A percentile compares a stretch with the other conserved stretches of the same genome.
Evolutionary conservation across 2,113 vertebrate genomes (phyloP).

Genomic region (Pseudopipra pipra): DNA sequence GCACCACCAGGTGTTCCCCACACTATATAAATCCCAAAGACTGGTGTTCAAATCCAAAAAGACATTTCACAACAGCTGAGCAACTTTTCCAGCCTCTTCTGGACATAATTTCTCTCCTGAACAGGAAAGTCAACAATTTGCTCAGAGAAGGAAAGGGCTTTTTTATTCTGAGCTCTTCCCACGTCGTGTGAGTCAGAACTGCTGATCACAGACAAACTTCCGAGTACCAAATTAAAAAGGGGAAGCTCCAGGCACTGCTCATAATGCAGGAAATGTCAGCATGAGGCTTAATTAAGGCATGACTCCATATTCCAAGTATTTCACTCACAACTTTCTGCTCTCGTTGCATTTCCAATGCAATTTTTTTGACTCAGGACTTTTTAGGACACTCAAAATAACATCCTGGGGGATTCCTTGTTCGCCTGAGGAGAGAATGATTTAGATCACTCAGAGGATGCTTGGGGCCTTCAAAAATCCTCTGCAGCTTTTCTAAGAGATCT

Average conservation of each 20-base stretch:
- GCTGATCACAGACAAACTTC: not conserved
- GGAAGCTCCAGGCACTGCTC: constrained; percentile 14
- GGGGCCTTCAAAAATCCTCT: not conserved
- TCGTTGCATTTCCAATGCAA: accelerated
- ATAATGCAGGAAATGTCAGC: not conserved
- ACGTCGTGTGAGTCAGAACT: not conserved
- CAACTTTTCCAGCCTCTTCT: not conserved
- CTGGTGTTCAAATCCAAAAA: accelerated
- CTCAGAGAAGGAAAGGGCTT: not conserved
- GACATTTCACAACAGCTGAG: not conserved
- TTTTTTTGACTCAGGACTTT: not conserved
- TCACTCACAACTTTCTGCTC: not conserved
- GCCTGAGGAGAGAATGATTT: not conserved
- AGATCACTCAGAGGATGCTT: not conserved
- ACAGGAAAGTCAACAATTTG: not conserved
- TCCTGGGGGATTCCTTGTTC: not conserved
- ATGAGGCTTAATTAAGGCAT: not conserved
- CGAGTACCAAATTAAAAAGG: not conserved
- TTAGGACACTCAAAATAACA: not conserved
- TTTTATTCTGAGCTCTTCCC: not conserved
- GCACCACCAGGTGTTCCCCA: not conserved
- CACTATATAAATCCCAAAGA: not conserved
- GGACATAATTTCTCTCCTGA: not conserved
- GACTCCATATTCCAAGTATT: not conserved
- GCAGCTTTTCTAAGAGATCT: not conserved